A percentile compares a stretch with the other conserved stretches of the same genome.
Evolutionary conservation across 2,113 vertebrate genomes (phyloP).

Genomic region (Cebidichthys violaceus): DNA sequence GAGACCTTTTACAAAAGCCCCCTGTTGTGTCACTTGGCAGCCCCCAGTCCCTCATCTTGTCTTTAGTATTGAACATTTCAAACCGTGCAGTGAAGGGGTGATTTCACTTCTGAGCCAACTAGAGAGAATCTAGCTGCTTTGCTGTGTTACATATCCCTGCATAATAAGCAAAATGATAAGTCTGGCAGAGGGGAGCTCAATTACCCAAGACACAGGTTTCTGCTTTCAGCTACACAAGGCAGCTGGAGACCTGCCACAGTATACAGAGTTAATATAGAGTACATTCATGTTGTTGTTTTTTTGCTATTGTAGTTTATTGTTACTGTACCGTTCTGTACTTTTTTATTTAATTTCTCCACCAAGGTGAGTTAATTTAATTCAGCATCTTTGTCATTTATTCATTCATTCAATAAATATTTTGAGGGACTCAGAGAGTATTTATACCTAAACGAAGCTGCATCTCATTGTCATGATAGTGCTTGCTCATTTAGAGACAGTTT

Average conservation of each 20-base stretch:
- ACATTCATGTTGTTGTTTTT: constrained; percentile 53
- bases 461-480: constrained; percentile 55
- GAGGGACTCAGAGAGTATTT: constrained; percentile 22
- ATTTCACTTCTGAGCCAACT: constrained; percentile 37
- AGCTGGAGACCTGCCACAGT: constrained; percentile 57
- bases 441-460: constrained; percentile 61
- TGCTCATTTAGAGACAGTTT: constrained; percentile 68
- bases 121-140: constrained; percentile 39
- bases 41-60: constrained; percentile 25
- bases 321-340: not conserved
- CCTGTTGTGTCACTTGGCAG: constrained; percentile 49
- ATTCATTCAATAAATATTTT: constrained; percentile 54
- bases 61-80: constrained; percentile 50
- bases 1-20: constrained; percentile 47
- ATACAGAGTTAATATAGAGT: constrained; percentile 56
- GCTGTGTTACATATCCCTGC: constrained; percentile 54
- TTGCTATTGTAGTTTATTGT: constrained; percentile 40
- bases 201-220: constrained; percentile 74
- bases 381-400: constrained; percentile 46
- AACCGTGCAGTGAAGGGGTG: constrained; percentile 14
- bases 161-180: constrained; percentile 68
- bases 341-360: constrained; percentile 19
- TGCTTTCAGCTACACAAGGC: constrained; percentile 68
- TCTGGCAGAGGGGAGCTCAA: constrained; percentile 68
- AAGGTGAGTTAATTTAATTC: constrained; percentile 36